These are phyloP conservation scores for Euphydryas editha DNA, from an alignment of 2,888 invertebrate species.

Conservation along the genomic window DNA sequence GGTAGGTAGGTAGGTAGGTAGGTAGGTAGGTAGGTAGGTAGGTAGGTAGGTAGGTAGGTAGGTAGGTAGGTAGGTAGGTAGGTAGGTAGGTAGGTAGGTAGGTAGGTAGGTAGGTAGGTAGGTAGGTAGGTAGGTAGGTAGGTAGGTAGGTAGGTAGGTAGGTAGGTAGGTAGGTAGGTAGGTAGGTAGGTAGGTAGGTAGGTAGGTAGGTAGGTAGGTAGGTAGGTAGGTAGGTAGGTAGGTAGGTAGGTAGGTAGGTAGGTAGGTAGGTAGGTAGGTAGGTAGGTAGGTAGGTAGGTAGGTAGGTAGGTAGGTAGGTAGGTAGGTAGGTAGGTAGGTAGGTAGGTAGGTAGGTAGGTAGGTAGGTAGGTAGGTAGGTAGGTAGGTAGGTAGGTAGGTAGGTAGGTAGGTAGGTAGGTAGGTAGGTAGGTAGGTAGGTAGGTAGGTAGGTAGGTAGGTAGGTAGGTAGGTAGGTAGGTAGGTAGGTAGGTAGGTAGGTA, in stretches of 20 bases:
- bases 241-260: conserved; percentile 3
- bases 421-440: conserved; percentile 3
- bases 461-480: conserved; percentile 3
- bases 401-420: conserved; percentile 3
- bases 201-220: conserved; percentile 3
- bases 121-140: conserved; percentile 3
- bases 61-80: conserved; percentile 3
- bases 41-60: conserved; percentile 3
- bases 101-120: conserved; percentile 3
- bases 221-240: conserved; percentile 3
- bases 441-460: conserved; percentile 3
- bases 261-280: conserved; percentile 3
- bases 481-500: conserved; percentile 3
- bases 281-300: conserved; percentile 3
- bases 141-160: conserved; percentile 3
- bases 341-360: conserved; percentile 3
- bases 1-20: conserved; percentile 3
- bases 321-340: conserved; percentile 3
- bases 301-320: conserved; percentile 3
- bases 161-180: conserved; percentile 3
- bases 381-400: conserved; percentile 3
- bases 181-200: conserved; percentile 3
- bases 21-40: conserved; percentile 3
- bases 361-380: conserved; percentile 3
- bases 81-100: conserved; percentile 3